Evolutionary conservation across 37 sponge, comb jelly and placozoan genomes (phyloP), one percentile per base, ranked within the genome.

Genomic region (Diacarnus erythraeanus): DNA sequence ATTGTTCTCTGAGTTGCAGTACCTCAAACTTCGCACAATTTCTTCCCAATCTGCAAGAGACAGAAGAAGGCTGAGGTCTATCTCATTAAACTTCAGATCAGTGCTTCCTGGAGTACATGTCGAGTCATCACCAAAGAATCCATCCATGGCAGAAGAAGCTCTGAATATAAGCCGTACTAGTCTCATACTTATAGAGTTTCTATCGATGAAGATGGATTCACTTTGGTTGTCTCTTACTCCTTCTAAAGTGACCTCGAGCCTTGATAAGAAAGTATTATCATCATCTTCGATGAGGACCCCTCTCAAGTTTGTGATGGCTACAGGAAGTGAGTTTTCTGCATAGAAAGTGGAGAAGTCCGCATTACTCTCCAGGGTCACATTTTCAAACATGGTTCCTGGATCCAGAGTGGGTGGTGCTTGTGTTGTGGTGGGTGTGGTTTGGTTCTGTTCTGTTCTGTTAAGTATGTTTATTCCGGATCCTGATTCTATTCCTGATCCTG

Each of bases 1-100:
- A 68, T 91, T 61, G 10, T 92, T 74, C 42, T 96, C 96, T 3
- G 82, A 41, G 74, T 96, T 92, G 71, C 96, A 96, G 77, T 96
- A 96, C 21, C 83, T 80, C 38, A 96, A 63, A 8, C 90, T 82
- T 25, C 66, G 67, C 15, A 96, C 36, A 0, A 85, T 84, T 29
- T 67, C 66, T 41, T 54, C 73, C 88, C 90, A 86, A 2, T 87
- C 72, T n/a, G 26, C 0, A 21, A 87, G 73, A 35, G 73, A 47
- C 44, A 91, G 83, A 58, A 37, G 71, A 9, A 74, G 37, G 1
- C 4, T 31, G 9, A 96, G 40, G 61, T 78, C 57, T 15, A 94
- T 77, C 2, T 2, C 9, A 9, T 77, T 25, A 42, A 29, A 57
- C 21, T 42, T 8, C 64, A 61, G 18, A 26, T 60, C 68, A 2